Conservation (phyloP, 2,113 vertebrate species). For the Cinclus cinclus region DNA sequence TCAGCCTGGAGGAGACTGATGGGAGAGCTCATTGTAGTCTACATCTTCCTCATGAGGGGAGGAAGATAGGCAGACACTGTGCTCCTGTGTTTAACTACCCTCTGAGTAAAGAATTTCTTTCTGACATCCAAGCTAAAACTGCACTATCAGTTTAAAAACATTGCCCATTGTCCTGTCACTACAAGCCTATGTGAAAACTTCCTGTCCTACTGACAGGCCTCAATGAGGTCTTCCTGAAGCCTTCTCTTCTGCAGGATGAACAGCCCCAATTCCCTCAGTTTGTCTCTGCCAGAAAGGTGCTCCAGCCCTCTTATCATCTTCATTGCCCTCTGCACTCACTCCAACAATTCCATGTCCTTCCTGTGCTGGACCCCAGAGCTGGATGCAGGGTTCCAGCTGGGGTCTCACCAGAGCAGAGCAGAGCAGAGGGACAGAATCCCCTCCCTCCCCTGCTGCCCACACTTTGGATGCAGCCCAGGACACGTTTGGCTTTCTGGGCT, state of each 20-base stretch:
- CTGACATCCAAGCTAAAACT: not conserved
- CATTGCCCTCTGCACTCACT: fast-evolving
- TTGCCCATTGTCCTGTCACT: not conserved
- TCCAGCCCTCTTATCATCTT: not conserved
- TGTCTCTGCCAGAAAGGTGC: not conserved
- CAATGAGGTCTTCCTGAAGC: not conserved
- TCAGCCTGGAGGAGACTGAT: not conserved
- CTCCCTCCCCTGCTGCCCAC: not conserved
- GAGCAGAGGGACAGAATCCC: not conserved
- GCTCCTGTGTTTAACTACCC: not conserved
- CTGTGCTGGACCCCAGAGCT: not conserved
- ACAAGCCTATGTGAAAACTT: not conserved
- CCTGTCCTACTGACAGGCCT: no score
- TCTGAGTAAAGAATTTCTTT: not conserved
- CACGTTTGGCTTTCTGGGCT: not conserved
- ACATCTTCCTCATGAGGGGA: not conserved
- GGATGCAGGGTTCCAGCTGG: not conserved
- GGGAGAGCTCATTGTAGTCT: not conserved
- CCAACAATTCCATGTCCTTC: fast-evolving
- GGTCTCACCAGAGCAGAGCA: not conserved
- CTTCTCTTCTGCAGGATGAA: not conserved
- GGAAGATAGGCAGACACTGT: not conserved
- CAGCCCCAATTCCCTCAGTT: not conserved
- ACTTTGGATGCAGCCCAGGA: not conserved
- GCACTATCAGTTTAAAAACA: not conserved